These are phyloP conservation scores for Acipenser transmontanus DNA, from an alignment of 2,797 vertebrate species.

Conservation along the genomic window DNA sequence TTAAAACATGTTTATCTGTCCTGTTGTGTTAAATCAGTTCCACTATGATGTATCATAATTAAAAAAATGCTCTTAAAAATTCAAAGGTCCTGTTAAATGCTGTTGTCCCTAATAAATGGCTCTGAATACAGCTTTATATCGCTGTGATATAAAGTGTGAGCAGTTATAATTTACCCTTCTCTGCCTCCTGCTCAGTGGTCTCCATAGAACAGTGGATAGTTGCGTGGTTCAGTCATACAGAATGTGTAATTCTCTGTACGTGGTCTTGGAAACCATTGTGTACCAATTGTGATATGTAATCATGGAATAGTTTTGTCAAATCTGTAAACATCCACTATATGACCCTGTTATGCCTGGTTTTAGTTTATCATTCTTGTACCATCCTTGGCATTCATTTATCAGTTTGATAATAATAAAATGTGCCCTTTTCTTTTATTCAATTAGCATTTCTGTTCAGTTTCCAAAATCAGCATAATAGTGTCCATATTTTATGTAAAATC, in stretches of 20 bases:
- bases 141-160: not conserved
- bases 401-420: conserved; percentile 14
- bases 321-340: not conserved
- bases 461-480: not conserved
- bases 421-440: conserved; percentile 8
- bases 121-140: not conserved
- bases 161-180: not conserved
- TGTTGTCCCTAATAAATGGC: too few relatives aligned
- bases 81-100: not conserved
- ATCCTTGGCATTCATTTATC: conserved; percentile 1
- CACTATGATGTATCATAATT: not conserved
- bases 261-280: not conserved
- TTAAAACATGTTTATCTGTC: too few relatives aligned
- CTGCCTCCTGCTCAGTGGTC: too few relatives aligned
- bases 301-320: conserved; percentile 1
- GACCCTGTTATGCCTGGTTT: not conserved
- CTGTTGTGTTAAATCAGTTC: not conserved
- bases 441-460: not conserved
- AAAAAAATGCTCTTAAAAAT: not conserved
- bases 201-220: not conserved
- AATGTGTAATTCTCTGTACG: not conserved
- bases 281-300: not conserved
- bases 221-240: not conserved
- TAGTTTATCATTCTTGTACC: conserved; percentile 7
- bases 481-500: not conserved